Conservation (phyloP, 2,888 invertebrate genomes). For the Netelia virgata region DNA sequence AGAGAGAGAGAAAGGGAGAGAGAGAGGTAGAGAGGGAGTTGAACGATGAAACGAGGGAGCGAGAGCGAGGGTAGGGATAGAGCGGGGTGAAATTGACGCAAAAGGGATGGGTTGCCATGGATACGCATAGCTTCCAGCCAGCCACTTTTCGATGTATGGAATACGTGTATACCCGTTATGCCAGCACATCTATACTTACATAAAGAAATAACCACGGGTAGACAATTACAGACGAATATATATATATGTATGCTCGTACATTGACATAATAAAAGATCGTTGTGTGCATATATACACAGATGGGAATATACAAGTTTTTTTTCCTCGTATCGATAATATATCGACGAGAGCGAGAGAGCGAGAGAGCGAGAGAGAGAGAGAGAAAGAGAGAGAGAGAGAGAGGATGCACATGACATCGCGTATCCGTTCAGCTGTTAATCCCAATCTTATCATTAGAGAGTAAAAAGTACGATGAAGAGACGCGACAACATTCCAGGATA, state of each 20-base stretch:
- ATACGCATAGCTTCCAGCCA: constrained; percentile 79
- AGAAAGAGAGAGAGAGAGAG: too few relatives aligned
- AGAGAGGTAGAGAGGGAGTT: neutral
- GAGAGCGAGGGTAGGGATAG: constrained; percentile 43
- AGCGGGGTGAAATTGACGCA: constrained; percentile 71
- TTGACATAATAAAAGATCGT: constrained; percentile 23
- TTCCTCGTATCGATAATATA: neutral
- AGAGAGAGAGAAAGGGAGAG: neutral
- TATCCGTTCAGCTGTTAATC: neutral
- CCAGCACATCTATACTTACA: constrained; percentile 37
- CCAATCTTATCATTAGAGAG: neutral
- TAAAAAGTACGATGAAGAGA: neutral
- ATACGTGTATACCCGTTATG: constrained; percentile 71
- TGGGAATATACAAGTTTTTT: neutral
- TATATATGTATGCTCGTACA: neutral
- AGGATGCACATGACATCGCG: neutral
- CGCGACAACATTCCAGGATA: neutral
- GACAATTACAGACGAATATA: constrained; percentile 27
- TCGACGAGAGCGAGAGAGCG: neutral
- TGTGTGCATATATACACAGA: constrained; percentile 21
- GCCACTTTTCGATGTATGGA: constrained; percentile 71
- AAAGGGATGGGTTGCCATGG: constrained; percentile 82
- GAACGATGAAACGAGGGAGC: constrained; percentile 61
- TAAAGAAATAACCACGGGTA: constrained; percentile 37
- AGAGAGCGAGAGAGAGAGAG: neutral